Evolutionary conservation across 2,888 invertebrate genomes (phyloP), one percentile per base, ranked within the genome.

Genomic region (Alitta virens): DNA sequence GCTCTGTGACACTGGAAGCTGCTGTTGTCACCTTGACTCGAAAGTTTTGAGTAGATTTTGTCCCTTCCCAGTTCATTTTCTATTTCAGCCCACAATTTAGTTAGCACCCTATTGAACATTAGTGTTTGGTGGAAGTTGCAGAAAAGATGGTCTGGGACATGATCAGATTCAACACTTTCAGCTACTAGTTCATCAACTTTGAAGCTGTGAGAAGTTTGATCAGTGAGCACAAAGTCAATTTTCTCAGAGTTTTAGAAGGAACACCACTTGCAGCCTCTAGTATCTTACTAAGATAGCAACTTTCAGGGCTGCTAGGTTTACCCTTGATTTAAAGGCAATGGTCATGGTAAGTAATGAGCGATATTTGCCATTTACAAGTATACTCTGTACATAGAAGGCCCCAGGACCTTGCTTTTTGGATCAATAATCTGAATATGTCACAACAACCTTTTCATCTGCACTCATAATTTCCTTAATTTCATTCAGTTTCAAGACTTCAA

Each of bases 261-360:
- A 43, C 26, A 46, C 56, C 46, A 46, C 56, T 56, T n/a, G 23
- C 42, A 38, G 56, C 56, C 23, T 56, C 56, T 21, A 56, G 42
- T 14, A 56, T 23, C 14, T 38, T 33, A n/a, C 16, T 12, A 56
- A 25, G 16, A 24, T 25, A 26, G 46, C 46, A 42, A 24, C 18
- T 1, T 56, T 27, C 14, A 55, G 55, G 14, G n/a, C 23, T 33
- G 55, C 55, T 7, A 56, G 42, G 25, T 56, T 56, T 24, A 5
- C 25, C 43, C 46, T 56, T 23, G 43, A 23, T 25, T 56, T 25
- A 23, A 43, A 40, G n/a, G 23, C 24, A 42, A 56, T 46, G 25
- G 14, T 40, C 43, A 43, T 5, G n/a, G 56, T 56, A 7, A 1
- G 2, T 9, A 56, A 25, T 7, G 56, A 0, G 3, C 2, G 21